phyloP scores from a whole-genome alignment of 2,888 invertebrate genomes.

The Furcula furcula region DNA sequence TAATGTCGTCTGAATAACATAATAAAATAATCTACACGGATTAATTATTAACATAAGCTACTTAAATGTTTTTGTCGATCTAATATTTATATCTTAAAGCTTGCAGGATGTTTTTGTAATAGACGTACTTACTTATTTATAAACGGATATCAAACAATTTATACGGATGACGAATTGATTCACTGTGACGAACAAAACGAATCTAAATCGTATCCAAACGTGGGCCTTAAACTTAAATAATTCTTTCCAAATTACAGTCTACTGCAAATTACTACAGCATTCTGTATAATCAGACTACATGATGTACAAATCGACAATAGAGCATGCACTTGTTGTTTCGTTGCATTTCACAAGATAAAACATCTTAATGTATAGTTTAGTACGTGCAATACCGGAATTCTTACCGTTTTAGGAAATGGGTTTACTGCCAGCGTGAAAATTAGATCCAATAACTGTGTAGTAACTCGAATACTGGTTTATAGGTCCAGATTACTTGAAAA shows the following conservation, averaged over 20 bases:
- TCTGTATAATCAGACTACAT: constrained; percentile 34
- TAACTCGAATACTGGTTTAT: no score
- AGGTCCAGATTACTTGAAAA: no score
- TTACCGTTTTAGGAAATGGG: constrained; percentile 19
- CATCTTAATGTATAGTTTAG: constrained; percentile 21
- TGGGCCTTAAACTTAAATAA: constrained; percentile 6
- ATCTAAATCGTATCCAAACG: constrained; percentile 22
- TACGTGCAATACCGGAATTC: constrained; percentile 15
- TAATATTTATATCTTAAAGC: no score
- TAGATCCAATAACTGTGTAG: no score
- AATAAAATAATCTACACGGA: no score
- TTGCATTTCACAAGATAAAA: constrained; percentile 22
- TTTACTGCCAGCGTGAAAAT: neutral
- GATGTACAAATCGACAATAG: constrained; percentile 29
- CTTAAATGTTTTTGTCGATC: no score
- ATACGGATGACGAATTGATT: constrained; percentile 1
- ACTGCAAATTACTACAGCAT: constrained; percentile 29
- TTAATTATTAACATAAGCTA: no score
- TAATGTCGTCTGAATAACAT: no score
- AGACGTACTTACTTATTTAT: neutral
- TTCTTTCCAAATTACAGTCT: constrained; percentile 28
- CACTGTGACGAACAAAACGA: neutral
- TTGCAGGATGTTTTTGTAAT: no score
- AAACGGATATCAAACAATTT: neutral
- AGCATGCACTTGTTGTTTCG: constrained; percentile 18